Evolutionary conservation across 2,888 invertebrate genomes (phyloP).

Genomic region (Phortica magna): DNA sequence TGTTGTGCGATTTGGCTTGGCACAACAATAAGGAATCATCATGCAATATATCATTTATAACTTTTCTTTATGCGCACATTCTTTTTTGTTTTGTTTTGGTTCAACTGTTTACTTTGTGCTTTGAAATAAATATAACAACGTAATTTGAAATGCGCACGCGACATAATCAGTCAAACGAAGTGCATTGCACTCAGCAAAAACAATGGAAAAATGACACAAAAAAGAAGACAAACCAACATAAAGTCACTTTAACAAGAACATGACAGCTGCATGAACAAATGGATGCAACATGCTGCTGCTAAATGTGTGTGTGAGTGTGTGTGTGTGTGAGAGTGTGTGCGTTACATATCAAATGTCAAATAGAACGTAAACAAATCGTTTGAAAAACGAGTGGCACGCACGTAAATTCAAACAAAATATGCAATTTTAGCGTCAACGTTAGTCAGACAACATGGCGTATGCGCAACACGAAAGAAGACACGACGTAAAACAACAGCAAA

Average conservation of each 20-base stretch:
- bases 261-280: slow-evolving; percentile 36
- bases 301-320: slow-evolving; percentile 32
- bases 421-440: slow-evolving; percentile 28
- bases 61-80: too few relatives aligned
- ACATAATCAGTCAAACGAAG: not conserved
- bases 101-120: too few relatives aligned
- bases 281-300: slow-evolving; percentile 51
- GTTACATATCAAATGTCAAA: slow-evolving; percentile 52
- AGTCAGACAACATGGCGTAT: slow-evolving; percentile 33
- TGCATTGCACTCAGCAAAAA: not conserved
- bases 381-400: slow-evolving; percentile 1
- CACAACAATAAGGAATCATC: too few relatives aligned
- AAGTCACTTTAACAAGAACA: slow-evolving; percentile 30
- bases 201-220: not conserved
- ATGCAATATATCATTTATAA: too few relatives aligned
- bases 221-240: not conserved
- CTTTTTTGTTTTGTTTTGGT: too few relatives aligned
- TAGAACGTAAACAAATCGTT: slow-evolving; percentile 32
- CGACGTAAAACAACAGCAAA: not conserved
- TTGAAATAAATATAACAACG: not conserved
- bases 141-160: not conserved
- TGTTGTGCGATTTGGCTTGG: too few relatives aligned
- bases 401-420: slow-evolving; percentile 18
- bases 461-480: slow-evolving; percentile 23
- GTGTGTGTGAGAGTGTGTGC: not conserved